Conservation (phyloP, 2,797 vertebrate genomes). For the Chelidonichthys spinosus region DNA sequence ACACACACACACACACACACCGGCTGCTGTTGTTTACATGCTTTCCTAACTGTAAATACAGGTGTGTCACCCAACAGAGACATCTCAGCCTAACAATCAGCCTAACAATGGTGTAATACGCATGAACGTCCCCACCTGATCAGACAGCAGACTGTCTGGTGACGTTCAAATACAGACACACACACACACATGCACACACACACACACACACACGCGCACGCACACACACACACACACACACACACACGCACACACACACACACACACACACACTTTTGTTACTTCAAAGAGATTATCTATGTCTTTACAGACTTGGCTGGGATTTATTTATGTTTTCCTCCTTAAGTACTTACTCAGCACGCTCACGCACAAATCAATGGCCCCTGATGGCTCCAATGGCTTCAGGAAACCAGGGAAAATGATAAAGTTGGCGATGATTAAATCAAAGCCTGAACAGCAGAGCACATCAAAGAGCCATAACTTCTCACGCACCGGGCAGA, state of each 20-base stretch:
- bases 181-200: constrained; percentile 22
- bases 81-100: constrained; percentile 47
- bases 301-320: constrained; percentile 44
- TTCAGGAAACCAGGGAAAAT: constrained; percentile 50
- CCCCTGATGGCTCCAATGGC: constrained; percentile 43
- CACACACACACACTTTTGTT: constrained; percentile 25
- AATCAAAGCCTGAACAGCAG: constrained; percentile 68
- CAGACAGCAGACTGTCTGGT: constrained; percentile 58
- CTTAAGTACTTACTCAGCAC: constrained; percentile 38
- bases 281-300: constrained; percentile 55
- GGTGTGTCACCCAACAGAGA: constrained; percentile 69
- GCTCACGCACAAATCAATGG: constrained; percentile 20
- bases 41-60: constrained; percentile 70
- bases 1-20: constrained; percentile 17
- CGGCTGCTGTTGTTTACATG: constrained; percentile 58
- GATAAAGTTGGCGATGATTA: constrained; percentile 63
- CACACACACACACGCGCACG: constrained; percentile 32
- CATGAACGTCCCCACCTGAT: constrained; percentile 52
- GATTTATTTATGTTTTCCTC: constrained; percentile 43
- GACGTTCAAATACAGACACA: constrained; percentile 51
- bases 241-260: constrained; percentile 14
- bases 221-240: background rate
- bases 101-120: constrained; percentile 42
- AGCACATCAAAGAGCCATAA: constrained; percentile 71
- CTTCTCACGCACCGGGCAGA: constrained; percentile 49